These are phyloP conservation scores for Darevskia nairensis DNA, from an alignment of 2,797 vertebrate species.

Conservation along the genomic window DNA sequence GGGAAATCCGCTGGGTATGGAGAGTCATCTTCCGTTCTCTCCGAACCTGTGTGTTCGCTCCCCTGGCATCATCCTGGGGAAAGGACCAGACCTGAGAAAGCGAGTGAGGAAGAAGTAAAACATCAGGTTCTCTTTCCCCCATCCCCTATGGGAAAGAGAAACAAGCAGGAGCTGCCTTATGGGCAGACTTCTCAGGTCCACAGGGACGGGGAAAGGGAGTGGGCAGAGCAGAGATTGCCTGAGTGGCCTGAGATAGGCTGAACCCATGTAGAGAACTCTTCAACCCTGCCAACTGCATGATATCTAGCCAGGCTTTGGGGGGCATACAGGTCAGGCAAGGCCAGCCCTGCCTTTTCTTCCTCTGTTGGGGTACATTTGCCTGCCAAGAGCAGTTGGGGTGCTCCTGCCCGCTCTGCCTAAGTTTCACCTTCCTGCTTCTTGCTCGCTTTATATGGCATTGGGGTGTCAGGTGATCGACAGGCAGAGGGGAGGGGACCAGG, in stretches of 20 bases:
- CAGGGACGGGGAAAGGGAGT: not conserved
- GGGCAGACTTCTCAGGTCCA: not conserved
- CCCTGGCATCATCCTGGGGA: not conserved
- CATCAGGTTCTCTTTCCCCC: not conserved
- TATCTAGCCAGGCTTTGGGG: not conserved
- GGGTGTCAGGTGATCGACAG: too few relatives aligned
- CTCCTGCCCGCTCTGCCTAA: not conserved
- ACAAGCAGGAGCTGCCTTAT: not conserved
- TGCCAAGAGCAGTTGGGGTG: too few relatives aligned
- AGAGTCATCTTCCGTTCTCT: fast-evolving
- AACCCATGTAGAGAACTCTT: not conserved
- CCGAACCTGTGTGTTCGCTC: not conserved
- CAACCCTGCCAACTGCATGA: not conserved
- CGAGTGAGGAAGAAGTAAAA: not conserved
- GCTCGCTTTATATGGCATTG: not conserved
- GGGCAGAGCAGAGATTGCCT: not conserved
- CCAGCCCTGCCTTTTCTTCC: not conserved
- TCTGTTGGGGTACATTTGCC: not conserved
- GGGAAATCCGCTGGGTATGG: fast-evolving
- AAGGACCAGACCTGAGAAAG: not conserved
- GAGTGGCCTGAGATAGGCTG: not conserved
- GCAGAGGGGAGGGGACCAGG: too few relatives aligned
- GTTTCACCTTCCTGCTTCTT: not conserved
- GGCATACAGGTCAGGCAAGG: not conserved
- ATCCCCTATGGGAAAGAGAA: not conserved